Evolutionary conservation across 2,797 vertebrate genomes (phyloP), one percentile per base, ranked within the genome.

Genomic region (Capromys pilorides): DNA sequence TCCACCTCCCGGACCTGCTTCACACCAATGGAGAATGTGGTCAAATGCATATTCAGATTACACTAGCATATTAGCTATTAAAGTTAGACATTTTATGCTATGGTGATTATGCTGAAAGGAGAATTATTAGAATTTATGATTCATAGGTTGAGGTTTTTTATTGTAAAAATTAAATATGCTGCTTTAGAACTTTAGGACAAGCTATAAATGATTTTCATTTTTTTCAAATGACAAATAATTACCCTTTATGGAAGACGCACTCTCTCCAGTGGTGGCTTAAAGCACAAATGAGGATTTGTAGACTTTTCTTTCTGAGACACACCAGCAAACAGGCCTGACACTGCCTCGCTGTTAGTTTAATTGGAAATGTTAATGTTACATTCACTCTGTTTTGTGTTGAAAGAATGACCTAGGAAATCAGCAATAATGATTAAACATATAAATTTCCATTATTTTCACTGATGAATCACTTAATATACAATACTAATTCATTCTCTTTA

Each of bases 31-130:
- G 91, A 94, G 78, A 94, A 95, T 80, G 97, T 95, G 96, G 97
- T 80, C 86, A 97, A 97, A 88, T 98, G 97, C 98, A 98, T 98
- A 98, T 98, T 97, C 97, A 98, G 97, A 94, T 98, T 97, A 97
- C 96, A 91, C 97, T 98, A 98, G 98, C 98, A 98, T 98, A 98
- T 98, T 98, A 81, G 96, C 93, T 97, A 4, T 8, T 82, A 77
- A 97, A 97, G 94, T 95, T 51, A 79, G 97, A n/a, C n/a, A n/a
- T n/a, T n/a, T n/a, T n/a, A n/a, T n/a, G n/a, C n/a, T n/a, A n/a
- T n/a, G n/a, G n/a, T n/a, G n/a, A n/a, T n/a, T n/a, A n/a, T n/a
- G n/a, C n/a, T n/a, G n/a, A n/a, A n/a, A n/a, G n/a, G n/a, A n/a
- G n/a, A n/a, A n/a, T n/a, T n/a, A n/a, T n/a, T n/a, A n/a, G n/a